phyloP scores from a whole-genome alignment of 1,140 invertebrate genomes.

The Uloborus diversus region DNA sequence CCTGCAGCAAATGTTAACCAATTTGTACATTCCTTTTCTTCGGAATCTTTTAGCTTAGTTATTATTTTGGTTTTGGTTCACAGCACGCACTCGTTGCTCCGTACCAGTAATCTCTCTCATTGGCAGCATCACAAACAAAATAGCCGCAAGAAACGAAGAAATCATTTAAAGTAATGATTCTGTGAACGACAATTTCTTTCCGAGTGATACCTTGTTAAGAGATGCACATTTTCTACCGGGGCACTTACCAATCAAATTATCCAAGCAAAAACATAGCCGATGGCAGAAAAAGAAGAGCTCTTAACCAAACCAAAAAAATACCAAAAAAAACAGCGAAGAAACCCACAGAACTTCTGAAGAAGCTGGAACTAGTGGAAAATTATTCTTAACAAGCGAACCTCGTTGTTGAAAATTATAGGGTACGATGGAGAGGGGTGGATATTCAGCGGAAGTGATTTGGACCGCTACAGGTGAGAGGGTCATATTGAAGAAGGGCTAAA shows the following conservation, averaged over 20 bases:
- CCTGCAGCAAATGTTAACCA: no score
- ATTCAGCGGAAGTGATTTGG: slow-evolving; percentile 37
- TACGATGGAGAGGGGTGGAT: not conserved
- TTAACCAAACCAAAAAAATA: no score
- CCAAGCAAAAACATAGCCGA: not conserved
- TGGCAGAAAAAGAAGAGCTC: not conserved
- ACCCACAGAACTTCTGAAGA: slow-evolving; percentile 29
- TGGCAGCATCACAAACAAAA: no score
- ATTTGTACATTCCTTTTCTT: no score
- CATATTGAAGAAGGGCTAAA: not conserved
- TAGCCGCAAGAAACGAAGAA: no score
- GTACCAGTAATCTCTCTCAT: no score
- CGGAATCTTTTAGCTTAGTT: no score
- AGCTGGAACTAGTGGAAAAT: slow-evolving; percentile 6
- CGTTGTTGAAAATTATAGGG: slow-evolving; percentile 33
- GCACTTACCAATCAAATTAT: slow-evolving; percentile 12
- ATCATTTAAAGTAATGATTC: slow-evolving; percentile 1
- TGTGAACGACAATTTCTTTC: slow-evolving; percentile 4
- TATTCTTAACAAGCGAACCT: not conserved
- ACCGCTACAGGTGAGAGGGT: not conserved
- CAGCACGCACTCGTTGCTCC: no score
- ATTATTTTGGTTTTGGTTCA: no score
- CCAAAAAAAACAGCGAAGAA: not conserved
- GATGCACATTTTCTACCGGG: not conserved
- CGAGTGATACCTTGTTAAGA: slow-evolving; percentile 36